Evolutionary conservation across 2,797 vertebrate species (phyloP).

Genomic region (Meriones psammophilus): DNA sequence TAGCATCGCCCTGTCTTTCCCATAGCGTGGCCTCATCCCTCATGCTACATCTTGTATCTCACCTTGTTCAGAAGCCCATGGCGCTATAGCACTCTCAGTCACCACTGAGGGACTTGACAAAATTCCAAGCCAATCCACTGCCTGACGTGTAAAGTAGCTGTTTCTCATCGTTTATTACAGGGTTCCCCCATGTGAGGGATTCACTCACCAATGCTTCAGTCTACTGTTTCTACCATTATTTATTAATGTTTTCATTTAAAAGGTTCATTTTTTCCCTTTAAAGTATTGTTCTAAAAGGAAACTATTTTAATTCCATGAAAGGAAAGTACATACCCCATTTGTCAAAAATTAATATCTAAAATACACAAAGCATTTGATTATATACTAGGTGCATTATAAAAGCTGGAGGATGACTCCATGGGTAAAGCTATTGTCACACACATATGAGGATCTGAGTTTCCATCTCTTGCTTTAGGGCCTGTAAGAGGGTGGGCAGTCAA

Average conservation of each 20-base stretch:
- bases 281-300: constrained; percentile 41
- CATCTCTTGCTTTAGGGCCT: too few species aligned
- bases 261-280: not conserved
- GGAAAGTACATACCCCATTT: not conserved
- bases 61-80: not conserved
- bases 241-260: constrained; percentile 59
- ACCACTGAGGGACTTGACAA: not conserved
- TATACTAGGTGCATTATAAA: not conserved
- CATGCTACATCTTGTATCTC: not conserved
- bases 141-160: not conserved
- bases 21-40: not conserved
- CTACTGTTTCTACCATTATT: not conserved
- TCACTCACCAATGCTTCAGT: not conserved
- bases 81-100: not conserved
- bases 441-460: not conserved
- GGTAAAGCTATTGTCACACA: not conserved
- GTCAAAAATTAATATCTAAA: constrained; percentile 58
- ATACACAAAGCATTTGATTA: not conserved
- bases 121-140: not conserved
- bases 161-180: not conserved
- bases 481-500: too few species aligned
- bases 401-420: not conserved
- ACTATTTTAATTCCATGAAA: not conserved
- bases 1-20: not conserved
- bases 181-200: not conserved